Evolutionary conservation across 1,140 invertebrate species (phyloP).

Genomic region (Phenacoccus solenopsis): DNA sequence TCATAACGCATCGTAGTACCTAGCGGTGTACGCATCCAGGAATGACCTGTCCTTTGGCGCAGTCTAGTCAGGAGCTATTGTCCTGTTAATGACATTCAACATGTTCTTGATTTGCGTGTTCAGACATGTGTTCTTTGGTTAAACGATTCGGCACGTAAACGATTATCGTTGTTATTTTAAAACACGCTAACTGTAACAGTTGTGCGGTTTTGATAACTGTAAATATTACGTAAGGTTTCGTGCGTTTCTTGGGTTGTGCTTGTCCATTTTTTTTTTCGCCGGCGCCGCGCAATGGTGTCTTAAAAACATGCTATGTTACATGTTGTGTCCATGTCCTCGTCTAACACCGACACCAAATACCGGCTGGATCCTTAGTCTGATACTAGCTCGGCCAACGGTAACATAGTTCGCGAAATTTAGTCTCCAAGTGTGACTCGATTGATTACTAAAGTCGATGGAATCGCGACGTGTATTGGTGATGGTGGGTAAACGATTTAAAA

Average conservation of each 20-base stretch:
- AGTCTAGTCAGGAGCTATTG: constrained; percentile 6
- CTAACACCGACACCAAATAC: not conserved
- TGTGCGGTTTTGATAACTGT: constrained; percentile 10
- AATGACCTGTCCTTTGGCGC: not conserved
- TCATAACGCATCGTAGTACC: too few species aligned
- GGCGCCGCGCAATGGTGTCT: not conserved
- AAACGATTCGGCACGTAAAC: constrained; percentile 17
- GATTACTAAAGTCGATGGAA: too few species aligned
- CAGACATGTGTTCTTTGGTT: constrained; percentile 18
- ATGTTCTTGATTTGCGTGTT: constrained; percentile 15
- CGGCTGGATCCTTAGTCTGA: too few species aligned
- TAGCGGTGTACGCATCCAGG: not conserved
- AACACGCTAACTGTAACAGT: constrained; percentile 17
- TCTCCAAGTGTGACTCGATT: too few species aligned
- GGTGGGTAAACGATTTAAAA: too few species aligned
- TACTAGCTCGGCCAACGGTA: not conserved
- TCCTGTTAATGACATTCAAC: constrained; percentile 17
- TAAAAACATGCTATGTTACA: constrained; percentile 13
- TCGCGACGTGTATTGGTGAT: too few species aligned
- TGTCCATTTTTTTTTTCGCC: not conserved
- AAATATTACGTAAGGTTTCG: constrained; percentile 15
- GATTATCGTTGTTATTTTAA: constrained; percentile 12
- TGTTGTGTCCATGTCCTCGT: not conserved
- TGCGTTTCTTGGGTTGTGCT: constrained; percentile 2
- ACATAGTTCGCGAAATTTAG: not conserved